Percentiles rank a stretch among this genome's conserved stretches.
Evolutionary conservation across 2,888 invertebrate genomes (phyloP).

Genomic region (Dryadula phaetusa): DNA sequence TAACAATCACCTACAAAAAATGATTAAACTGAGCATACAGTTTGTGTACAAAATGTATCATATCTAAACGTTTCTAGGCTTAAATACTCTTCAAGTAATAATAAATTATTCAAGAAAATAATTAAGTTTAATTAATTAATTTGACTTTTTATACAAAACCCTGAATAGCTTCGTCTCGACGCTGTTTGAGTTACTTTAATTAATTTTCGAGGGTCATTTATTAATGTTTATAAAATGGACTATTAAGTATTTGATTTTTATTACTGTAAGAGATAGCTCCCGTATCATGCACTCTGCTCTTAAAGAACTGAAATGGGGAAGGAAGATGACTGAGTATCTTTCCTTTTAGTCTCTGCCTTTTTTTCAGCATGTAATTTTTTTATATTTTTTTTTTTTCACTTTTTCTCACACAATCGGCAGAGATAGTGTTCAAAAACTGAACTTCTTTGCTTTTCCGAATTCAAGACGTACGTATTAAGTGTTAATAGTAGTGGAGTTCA

Average conservation of each 20-base stretch:
- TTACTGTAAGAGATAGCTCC: not conserved
- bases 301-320: no score
- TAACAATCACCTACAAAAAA: no score
- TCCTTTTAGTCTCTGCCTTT: no score
- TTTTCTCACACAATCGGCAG: no score
- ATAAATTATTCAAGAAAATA: slow-evolving; percentile 17
- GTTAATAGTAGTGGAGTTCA: no score
- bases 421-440: no score
- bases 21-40: no score
- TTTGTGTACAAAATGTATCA: not conserved
- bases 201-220: slow-evolving; percentile 15
- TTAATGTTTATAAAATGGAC: not conserved
- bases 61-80: not conserved
- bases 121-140: slow-evolving; percentile 22
- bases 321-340: no score
- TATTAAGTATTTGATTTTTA: slow-evolving; percentile 9
- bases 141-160: slow-evolving; percentile 15
- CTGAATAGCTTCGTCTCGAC: slow-evolving; percentile 3
- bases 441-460: no score
- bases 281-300: not conserved
- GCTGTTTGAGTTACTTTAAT: slow-evolving; percentile 20
- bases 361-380: no score
- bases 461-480: no score
- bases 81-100: slow-evolving; percentile 8
- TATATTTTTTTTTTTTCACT: no score